Conservation (phyloP, 2,113 vertebrate genomes). For the Machaerirhynchus nigripectus region DNA sequence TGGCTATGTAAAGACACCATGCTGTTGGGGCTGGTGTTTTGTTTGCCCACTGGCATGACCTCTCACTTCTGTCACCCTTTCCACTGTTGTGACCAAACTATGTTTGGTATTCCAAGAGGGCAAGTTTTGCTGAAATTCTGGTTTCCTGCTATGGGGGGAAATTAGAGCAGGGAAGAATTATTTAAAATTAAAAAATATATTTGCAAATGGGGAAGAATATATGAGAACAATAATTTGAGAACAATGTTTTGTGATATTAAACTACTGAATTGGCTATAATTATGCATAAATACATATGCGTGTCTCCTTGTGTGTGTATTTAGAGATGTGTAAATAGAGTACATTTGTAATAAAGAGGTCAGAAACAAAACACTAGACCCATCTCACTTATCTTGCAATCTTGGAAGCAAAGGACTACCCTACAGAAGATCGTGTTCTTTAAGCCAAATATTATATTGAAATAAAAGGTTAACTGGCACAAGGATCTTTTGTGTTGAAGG, state of each 20-base stretch:
- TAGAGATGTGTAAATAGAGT: background rate
- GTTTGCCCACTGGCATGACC: background rate
- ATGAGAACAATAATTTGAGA: background rate
- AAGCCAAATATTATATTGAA: background rate
- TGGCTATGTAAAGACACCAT: background rate
- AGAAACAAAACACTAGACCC: background rate
- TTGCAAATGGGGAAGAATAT: background rate
- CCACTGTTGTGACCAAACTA: conserved; percentile 23
- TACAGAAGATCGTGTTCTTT: background rate
- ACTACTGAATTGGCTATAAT: background rate
- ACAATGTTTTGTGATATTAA: background rate
- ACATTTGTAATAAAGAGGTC: background rate
- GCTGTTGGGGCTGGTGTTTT: background rate
- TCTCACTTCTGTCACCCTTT: conserved; percentile 47
- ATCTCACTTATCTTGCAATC: background rate
- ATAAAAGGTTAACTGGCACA: background rate
- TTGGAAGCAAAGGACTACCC: background rate
- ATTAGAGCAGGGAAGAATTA: background rate
- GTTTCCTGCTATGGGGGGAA: conserved; percentile 21
- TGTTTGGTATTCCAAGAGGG: conserved; percentile 36
- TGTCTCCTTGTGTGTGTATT: background rate
- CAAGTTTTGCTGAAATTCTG: conserved; percentile 44
- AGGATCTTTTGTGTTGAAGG: background rate
- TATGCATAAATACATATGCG: background rate
- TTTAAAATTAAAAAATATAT: background rate